Evolutionary conservation across 2,888 invertebrate species (phyloP), one percentile per base, ranked within the genome.

Genomic region (Papilio demoleus): DNA sequence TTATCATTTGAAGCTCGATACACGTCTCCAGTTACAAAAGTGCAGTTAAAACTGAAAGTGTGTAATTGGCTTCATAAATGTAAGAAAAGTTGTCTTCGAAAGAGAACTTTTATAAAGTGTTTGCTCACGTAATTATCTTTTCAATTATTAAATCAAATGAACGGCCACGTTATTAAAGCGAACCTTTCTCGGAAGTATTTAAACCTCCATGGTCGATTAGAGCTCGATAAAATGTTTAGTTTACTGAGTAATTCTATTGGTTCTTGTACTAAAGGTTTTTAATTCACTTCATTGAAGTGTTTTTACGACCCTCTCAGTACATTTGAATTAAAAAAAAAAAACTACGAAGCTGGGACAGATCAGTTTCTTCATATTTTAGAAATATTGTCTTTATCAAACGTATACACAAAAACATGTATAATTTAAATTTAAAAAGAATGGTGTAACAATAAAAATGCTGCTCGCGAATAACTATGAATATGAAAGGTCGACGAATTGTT

Each of bases 401-500:
- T 47, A 47, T n/a, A 14, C 31, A 34, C 19, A 58, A 34, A 56
- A 58, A 58, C 8, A 24, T 14, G 12, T 27, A 27, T 40, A 60
- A 40, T 60, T 24, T 27, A 27, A 42, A 60, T 40, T 40, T 40
- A 24, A 27, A 40, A 27, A 40, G 24, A 38, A 38, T 38, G 27
- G 40, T 6, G 27, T 9, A 60, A 24, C 24, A 40, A 60, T 38
- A 60, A 65, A 47, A 66, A 66, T 34, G 19, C 24, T 60, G 36
- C 47, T 47, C 27, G 14, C 1, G 53, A 67, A 68, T 59, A 31
- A 58, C 40, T 59, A 45, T 45, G 63, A 47, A 14, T 59, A 45
- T 45, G 63, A 47, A 19, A 63, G 58, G 42, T 27, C 19, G 24
- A 38, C 27, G 68, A 38, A 64, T 68, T 64, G 59, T 68, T 68